These are phyloP conservation scores for Chelon auratus DNA, from an alignment of 2,797 vertebrate genomes.

Conservation along the genomic window DNA sequence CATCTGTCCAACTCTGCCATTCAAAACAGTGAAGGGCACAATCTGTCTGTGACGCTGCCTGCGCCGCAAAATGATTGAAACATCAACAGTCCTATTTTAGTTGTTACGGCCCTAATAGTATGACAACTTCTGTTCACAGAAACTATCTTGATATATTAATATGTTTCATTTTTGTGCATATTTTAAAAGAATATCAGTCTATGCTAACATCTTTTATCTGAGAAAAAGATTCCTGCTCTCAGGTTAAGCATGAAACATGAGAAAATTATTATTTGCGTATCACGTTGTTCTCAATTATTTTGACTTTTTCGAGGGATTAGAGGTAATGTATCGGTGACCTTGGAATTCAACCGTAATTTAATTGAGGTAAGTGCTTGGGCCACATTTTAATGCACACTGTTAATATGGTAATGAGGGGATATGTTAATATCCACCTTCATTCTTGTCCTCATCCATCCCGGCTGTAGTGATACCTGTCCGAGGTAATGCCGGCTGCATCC, in stretches of 20 bases:
- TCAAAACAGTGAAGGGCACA: constrained; percentile 29
- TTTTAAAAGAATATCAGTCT: background rate
- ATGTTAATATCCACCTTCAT: constrained; percentile 68
- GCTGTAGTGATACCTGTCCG: constrained; percentile 61
- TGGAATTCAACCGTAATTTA: constrained; percentile 52
- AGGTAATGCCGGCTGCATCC: constrained; percentile 40
- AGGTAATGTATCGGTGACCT: constrained; percentile 52
- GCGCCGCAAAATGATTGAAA: background rate
- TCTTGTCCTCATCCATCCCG: constrained; percentile 59
- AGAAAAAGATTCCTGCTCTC: background rate
- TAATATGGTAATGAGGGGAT: constrained; percentile 67
- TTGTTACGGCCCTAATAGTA: background rate
- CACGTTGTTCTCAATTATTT: constrained; percentile 27
- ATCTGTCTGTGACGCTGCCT: constrained; percentile 23
- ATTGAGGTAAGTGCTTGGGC: constrained; percentile 53
- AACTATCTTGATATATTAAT: background rate
- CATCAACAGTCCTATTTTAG: background rate
- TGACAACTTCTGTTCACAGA: background rate
- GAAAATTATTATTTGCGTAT: constrained; percentile 6
- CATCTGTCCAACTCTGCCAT: constrained; percentile 54
- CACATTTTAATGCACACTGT: constrained; percentile 62
- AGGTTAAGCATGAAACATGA: constrained; percentile 7
- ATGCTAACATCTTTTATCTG: background rate
- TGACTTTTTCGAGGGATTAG: constrained; percentile 26
- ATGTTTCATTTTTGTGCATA: background rate